Percentiles rank a stretch among this genome's conserved stretches.
Conservation (phyloP, 2,888 invertebrate genomes). For the Carpatolechia fugitivella region DNA sequence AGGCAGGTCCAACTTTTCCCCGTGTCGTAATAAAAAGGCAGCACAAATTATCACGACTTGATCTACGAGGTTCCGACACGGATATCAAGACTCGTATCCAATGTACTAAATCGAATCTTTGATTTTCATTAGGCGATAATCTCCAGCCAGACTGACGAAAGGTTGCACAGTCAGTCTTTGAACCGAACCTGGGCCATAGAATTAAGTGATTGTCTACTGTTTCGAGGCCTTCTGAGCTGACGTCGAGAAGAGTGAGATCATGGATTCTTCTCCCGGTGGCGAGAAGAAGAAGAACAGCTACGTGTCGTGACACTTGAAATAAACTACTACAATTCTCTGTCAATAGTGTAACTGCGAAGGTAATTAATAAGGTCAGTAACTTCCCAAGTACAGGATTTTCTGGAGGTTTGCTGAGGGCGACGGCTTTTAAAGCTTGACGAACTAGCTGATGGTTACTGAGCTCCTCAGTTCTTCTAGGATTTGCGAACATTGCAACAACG, state of each 20-base stretch:
- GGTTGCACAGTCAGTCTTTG: conserved; percentile 15
- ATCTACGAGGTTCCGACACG: conserved; percentile 10
- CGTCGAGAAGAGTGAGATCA: conserved; percentile 12
- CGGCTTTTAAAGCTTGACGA: conserved; percentile 3
- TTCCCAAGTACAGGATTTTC: not conserved
- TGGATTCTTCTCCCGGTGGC: conserved; percentile 15
- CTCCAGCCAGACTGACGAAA: conserved; percentile 22
- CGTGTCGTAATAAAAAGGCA: conserved; percentile 24
- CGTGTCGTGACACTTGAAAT: conserved; percentile 9
- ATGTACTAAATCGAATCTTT: conserved; percentile 18
- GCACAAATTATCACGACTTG: not conserved
- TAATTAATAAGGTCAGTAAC: not conserved
- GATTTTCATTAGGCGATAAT: too few relatives aligned
- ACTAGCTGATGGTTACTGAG: conserved; percentile 7
- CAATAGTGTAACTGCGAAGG: not conserved
- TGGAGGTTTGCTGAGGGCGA: not conserved
- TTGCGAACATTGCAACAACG: conserved; percentile 17
- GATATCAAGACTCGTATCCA: conserved; percentile 19
- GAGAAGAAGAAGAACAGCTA: conserved; percentile 11
- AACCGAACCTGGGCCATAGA: conserved; percentile 21
- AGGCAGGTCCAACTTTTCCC: conserved; percentile 22
- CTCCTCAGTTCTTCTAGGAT: conserved; percentile 1
- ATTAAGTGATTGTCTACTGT: not conserved
- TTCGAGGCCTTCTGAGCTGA: not conserved
- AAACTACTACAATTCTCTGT: conserved; percentile 3